Percentiles rank a stretch among this genome's conserved stretches.
Evolutionary conservation across 2,113 vertebrate genomes (phyloP).

Genomic region (Pituophis catenifer): DNA sequence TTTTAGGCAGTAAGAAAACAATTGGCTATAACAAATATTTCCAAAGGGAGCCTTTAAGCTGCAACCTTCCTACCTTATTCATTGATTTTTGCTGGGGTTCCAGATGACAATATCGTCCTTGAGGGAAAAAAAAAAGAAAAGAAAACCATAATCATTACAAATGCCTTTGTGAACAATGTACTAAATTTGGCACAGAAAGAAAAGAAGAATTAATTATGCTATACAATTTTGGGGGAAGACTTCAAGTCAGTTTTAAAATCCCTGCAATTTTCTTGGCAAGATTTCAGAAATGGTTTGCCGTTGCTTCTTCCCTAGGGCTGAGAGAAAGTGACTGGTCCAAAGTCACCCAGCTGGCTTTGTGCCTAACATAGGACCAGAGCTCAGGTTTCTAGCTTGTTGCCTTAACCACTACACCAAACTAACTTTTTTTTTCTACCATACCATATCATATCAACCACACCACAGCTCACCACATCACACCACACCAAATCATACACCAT

Average conservation of each 20-base stretch:
- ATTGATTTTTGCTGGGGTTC: background rate
- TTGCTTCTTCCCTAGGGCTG: background rate
- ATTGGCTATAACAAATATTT: background rate
- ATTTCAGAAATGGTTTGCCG: background rate
- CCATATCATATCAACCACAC: background rate
- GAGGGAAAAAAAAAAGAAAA: background rate
- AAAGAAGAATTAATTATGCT: background rate
- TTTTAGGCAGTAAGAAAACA: background rate
- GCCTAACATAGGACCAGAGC: background rate
- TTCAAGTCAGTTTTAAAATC: background rate
- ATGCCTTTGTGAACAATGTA: background rate
- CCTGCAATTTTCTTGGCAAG: background rate
- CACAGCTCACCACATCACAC: background rate
- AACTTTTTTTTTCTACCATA: background rate
- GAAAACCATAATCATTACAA: background rate
- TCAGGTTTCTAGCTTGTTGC: background rate
- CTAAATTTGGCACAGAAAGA: background rate
- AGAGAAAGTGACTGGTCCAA: background rate
- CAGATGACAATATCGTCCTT: background rate
- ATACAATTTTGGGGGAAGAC: background rate
- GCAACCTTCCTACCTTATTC: background rate
- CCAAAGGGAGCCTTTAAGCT: background rate
- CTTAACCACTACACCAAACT: background rate
- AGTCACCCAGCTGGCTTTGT: background rate
- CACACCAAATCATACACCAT: background rate